phyloP scores from a whole-genome alignment of 2,797 vertebrate species.

The Sebastes cheni region DNA sequence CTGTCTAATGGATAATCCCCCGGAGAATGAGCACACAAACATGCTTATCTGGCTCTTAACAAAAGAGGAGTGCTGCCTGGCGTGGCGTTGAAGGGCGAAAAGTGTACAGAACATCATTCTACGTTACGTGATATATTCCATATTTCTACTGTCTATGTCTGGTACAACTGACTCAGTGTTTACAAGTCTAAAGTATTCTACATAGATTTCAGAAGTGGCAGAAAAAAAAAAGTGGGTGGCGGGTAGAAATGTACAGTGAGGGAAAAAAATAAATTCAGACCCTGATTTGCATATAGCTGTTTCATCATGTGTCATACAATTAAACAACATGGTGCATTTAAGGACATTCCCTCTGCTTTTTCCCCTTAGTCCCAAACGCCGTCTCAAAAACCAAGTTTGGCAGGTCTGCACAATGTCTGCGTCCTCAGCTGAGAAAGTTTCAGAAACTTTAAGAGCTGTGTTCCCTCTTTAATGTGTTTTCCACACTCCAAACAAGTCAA shows the following conservation, averaged over 20 bases:
- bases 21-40: no score
- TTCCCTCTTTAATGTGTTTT: constrained; percentile 34
- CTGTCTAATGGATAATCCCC: no score
- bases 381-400: not conserved
- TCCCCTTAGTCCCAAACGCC: not conserved
- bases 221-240: no score
- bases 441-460: constrained; percentile 28
- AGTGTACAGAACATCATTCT: no score
- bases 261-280: not conserved
- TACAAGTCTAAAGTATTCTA: no score
- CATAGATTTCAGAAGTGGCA: no score
- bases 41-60: no score
- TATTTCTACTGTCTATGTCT: not conserved
- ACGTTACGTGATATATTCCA: not conserved
- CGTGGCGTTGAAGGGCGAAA: no score
- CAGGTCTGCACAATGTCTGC: not conserved
- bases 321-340: not conserved
- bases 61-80: no score
- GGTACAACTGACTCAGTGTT: not conserved
- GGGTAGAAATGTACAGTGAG: not conserved
- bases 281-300: not conserved
- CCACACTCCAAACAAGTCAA: constrained; percentile 11
- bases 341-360: not conserved
- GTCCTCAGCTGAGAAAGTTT: constrained; percentile 35
- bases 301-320: not conserved